phyloP scores from a whole-genome alignment of 2,113 vertebrate genomes.

The Thunnus maccoyii region DNA sequence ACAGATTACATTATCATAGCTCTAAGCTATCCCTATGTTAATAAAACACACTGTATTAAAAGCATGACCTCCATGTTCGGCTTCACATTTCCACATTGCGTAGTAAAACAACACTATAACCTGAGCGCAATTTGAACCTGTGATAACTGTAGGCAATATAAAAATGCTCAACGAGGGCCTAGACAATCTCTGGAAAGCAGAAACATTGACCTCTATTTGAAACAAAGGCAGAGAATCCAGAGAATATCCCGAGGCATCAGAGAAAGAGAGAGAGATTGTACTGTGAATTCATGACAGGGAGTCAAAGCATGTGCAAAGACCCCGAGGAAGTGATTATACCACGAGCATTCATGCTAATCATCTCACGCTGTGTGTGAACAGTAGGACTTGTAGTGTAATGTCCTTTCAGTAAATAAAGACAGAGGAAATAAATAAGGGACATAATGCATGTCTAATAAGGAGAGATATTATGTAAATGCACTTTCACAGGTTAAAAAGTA shows the following conservation, averaged over 20 bases:
- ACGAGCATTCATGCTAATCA: slow-evolving; percentile 38
- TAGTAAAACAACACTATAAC: slow-evolving; percentile 26
- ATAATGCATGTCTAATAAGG: slow-evolving; percentile 2
- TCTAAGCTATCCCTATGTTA: slow-evolving; percentile 29
- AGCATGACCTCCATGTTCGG: slow-evolving; percentile 16
- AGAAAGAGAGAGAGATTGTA: slow-evolving; percentile 19
- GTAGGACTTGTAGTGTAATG: background rate
- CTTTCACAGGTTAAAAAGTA: background rate
- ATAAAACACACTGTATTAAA: slow-evolving; percentile 50
- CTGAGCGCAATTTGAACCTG: slow-evolving; percentile 32
- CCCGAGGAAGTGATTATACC: slow-evolving; percentile 51
- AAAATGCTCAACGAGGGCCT: slow-evolving; percentile 21
- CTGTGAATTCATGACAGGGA: slow-evolving; percentile 42
- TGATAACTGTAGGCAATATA: slow-evolving; percentile 44
- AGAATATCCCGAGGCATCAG: slow-evolving; percentile 54
- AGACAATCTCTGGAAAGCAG: slow-evolving; percentile 44
- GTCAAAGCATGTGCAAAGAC: slow-evolving; percentile 29
- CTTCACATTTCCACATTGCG: slow-evolving; percentile 23
- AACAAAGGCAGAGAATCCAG: slow-evolving; percentile 50
- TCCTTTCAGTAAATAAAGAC: background rate
- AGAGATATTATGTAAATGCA: background rate
- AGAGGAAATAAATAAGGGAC: background rate
- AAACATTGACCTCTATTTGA: slow-evolving; percentile 52
- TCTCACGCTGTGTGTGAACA: background rate
- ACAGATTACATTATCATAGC: slow-evolving; percentile 38